These are phyloP conservation scores for Balaeniceps rex DNA, from an alignment of 2,113 vertebrate species.

Conservation along the genomic window DNA sequence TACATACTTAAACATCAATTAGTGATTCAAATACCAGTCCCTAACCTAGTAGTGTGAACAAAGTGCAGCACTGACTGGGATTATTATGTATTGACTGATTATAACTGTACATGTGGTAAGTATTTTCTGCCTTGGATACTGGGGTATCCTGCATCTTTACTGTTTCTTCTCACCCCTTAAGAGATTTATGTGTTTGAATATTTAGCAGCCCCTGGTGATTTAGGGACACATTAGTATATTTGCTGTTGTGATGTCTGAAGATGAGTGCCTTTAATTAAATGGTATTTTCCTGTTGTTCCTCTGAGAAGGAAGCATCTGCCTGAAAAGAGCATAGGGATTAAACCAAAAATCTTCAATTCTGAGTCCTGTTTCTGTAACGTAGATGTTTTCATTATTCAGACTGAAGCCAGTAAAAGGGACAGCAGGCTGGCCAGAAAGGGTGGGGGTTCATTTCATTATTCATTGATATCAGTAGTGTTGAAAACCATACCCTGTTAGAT, in stretches of 20 bases:
- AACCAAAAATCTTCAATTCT: neutral
- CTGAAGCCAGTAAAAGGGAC: neutral
- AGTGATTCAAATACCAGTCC: neutral
- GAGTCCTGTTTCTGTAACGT: neutral
- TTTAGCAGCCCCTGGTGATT: neutral
- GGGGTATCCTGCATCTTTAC: neutral
- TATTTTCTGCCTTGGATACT: neutral
- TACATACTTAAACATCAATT: neutral
- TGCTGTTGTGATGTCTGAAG: conserved; percentile 5
- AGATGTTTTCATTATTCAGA: neutral
- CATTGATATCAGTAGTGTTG: neutral
- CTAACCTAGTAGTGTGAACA: neutral
- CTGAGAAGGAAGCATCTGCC: conserved; percentile 1
- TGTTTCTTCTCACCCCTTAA: neutral
- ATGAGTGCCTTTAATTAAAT: conserved; percentile 35
- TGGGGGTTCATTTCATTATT: neutral
- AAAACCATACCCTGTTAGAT: neutral
- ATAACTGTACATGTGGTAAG: neutral
- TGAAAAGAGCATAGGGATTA: neutral
- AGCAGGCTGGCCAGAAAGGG: neutral
- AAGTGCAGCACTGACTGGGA: neutral
- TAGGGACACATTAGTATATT: neutral
- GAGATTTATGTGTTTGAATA: neutral
- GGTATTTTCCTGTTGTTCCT: neutral
- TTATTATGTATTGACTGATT: neutral